A percentile compares a stretch with the other conserved stretches of the same genome.
phyloP scores from a whole-genome alignment of 2,888 invertebrate genomes.

The Mesoligia furuncula region DNA sequence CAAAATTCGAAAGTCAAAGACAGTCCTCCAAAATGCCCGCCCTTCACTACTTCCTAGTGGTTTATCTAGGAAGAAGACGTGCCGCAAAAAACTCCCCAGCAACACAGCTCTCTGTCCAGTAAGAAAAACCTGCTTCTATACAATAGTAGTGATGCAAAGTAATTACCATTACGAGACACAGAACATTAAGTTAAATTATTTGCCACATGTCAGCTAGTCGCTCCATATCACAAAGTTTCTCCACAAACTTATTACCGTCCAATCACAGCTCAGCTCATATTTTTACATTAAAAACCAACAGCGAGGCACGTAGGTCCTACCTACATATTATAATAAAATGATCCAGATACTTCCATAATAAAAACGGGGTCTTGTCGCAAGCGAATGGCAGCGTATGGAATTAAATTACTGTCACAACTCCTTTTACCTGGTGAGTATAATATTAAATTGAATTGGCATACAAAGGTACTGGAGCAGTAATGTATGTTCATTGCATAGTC shows the following conservation, averaged over 20 bases:
- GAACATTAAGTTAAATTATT: background rate
- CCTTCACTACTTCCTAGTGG: background rate
- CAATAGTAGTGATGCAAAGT: background rate
- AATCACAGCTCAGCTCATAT: constrained; percentile 47
- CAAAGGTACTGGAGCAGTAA: constrained; percentile 48
- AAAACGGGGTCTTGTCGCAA: constrained; percentile 57
- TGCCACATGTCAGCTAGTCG: background rate
- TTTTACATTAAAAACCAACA: constrained; percentile 36
- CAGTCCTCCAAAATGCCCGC: background rate
- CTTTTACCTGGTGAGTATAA: constrained; percentile 65
- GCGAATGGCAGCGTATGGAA: constrained; percentile 67
- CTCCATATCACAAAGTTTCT: background rate
- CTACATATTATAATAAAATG: constrained; percentile 54
- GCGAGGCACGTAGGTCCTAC: constrained; percentile 34
- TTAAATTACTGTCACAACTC: constrained; percentile 73
- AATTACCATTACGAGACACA: background rate
- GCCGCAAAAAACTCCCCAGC: background rate
- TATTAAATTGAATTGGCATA: constrained; percentile 73
- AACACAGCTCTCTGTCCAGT: background rate
- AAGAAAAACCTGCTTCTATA: background rate
- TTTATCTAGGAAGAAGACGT: background rate
- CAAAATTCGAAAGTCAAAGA: too few species aligned
- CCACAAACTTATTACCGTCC: constrained; percentile 28
- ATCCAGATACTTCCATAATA: constrained; percentile 60
- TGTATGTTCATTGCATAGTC: constrained; percentile 2